phyloP scores from a whole-genome alignment of 2,113 vertebrate genomes.

The Gallinago media region DNA sequence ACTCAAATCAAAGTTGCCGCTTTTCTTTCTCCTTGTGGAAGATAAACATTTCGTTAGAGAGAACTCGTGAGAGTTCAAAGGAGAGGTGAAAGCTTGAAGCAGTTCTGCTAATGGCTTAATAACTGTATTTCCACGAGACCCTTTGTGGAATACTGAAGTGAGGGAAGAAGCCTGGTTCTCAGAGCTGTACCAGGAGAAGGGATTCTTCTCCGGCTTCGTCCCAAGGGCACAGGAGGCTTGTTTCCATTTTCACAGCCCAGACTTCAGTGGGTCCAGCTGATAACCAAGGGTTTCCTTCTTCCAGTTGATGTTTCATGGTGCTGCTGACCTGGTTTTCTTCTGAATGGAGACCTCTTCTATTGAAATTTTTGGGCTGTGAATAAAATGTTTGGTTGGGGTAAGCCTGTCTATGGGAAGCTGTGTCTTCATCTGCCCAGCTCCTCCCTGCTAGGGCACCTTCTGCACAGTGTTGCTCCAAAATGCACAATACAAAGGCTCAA shows the following conservation, averaged over 20 bases:
- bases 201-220: not conserved
- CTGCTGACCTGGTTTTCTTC: not conserved
- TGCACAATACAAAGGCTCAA: not conserved
- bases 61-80: not conserved
- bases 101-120: not conserved
- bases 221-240: not conserved
- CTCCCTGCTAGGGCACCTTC: not conserved
- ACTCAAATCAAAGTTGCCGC: not conserved
- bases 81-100: not conserved
- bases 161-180: not conserved
- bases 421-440: not conserved
- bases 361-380: not conserved
- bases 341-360: not conserved
- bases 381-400: not conserved
- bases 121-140: not conserved
- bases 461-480: not conserved
- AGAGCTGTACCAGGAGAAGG: not conserved
- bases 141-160: not conserved
- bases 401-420: not conserved
- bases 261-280: not conserved
- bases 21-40: not conserved
- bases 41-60: not conserved
- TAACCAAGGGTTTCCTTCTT: not conserved
- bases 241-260: not conserved
- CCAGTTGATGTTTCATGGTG: rapidly evolving